Evolutionary conservation across 2,113 vertebrate genomes (phyloP).

Genomic region (Addax nasomaculatus): DNA sequence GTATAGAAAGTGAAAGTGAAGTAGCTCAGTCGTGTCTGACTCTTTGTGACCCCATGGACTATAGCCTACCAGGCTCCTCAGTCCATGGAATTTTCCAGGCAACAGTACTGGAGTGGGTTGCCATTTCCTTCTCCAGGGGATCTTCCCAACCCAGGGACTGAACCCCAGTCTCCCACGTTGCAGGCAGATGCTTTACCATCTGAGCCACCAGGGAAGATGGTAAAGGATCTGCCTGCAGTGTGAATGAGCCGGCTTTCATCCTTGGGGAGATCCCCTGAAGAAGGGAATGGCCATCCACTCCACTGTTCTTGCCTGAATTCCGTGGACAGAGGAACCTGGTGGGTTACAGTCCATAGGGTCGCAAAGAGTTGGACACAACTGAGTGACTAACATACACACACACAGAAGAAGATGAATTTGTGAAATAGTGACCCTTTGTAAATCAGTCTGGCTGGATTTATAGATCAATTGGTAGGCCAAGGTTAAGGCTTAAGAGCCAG

Average conservation of each 20-base stretch:
- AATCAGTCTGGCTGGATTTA: not conserved
- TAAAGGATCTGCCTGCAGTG: not conserved
- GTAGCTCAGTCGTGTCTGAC: too few species aligned
- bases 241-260: not conserved
- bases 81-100: too few species aligned
- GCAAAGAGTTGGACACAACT: not conserved
- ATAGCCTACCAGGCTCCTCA: too few species aligned
- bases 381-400: not conserved
- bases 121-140: too few species aligned
- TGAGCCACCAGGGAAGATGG: not conserved
- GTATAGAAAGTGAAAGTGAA: not conserved
- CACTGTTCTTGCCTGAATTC: not conserved
- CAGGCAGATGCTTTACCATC: too few species aligned
- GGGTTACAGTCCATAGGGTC: not conserved
- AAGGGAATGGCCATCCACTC: not conserved
- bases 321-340: not conserved
- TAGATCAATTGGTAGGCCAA: not conserved
- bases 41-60: too few species aligned
- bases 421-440: not conserved
- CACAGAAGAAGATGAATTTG: not conserved
- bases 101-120: too few species aligned
- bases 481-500: not conserved
- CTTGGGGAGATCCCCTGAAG: not conserved
- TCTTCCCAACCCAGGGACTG: too few species aligned
- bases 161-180: too few species aligned